Evolutionary conservation across 35 echinoderm and acorn worm species (phyloP).

Genomic region (Apostichopus californicus): DNA sequence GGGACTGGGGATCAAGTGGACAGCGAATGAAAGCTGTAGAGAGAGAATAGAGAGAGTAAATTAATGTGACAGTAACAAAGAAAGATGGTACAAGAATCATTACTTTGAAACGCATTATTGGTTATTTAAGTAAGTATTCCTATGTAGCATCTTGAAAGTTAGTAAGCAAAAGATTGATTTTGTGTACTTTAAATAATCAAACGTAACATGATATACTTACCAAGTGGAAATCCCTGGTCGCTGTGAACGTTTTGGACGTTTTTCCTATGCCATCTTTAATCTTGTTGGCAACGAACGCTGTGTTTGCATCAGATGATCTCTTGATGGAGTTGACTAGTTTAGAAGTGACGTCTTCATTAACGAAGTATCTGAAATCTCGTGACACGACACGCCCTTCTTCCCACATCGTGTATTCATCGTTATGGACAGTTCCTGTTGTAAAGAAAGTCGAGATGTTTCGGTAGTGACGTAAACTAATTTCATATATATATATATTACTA

Average conservation of each 20-base stretch:
- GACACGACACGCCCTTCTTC: constrained; percentile 52
- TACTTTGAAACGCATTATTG: too few relatives aligned
- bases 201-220: constrained; percentile 29
- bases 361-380: constrained; percentile 64
- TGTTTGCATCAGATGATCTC: constrained; percentile 46
- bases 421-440: constrained; percentile 68
- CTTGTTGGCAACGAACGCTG: constrained; percentile 49
- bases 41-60: not conserved
- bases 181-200: too few relatives aligned
- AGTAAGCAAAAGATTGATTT: too few relatives aligned
- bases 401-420: constrained; percentile 73
- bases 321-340: constrained; percentile 53
- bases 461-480: not conserved
- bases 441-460: not conserved
- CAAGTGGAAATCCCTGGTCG: constrained; percentile 59
- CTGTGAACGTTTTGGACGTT: constrained; percentile 53
- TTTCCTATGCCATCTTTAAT: constrained; percentile 53
- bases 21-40: constrained; percentile 74
- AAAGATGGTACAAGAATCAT: too few relatives aligned
- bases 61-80: too few relatives aligned
- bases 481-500: too few relatives aligned
- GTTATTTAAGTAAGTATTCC: too few relatives aligned
- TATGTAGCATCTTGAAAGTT: too few relatives aligned
- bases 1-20: constrained; percentile 73
- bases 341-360: constrained; percentile 57